Base-by-base conservation (phyloP, 2,797 vertebrate species). In the Arctocebus calabarensis region DNA sequence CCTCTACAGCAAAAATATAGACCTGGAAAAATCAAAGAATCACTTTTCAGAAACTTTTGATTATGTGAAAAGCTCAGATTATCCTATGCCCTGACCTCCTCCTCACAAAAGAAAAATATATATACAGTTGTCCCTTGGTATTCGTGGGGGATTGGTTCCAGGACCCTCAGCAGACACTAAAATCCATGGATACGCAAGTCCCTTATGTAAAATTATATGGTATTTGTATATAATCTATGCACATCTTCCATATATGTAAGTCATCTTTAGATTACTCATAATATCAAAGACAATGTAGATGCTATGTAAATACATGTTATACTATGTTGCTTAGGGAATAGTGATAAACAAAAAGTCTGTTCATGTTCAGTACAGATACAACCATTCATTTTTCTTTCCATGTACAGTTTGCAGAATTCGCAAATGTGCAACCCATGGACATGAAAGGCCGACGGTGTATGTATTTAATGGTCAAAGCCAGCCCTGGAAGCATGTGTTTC, bases 401-500 rank as follows among this genome's bases (percentile, higher is more conserved):
- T 57, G 22, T 79, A 34, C 22, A 79, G 12, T 57, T 79, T 12
- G n/a, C 34, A 34, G n/a, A 79, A 79, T 79, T n/a, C n/a, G 57
- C n/a, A 37, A 37, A 79, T 37, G 13, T 52, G 23, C n/a, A 57
- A 57, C 52, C n/a, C 52, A 57, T 4, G 0, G 77, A 37, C 34
- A 37, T 37, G 52, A 13, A 57, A n/a, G n/a, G 22, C 13, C 37
- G 52, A 16, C 52, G 13, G 16, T 25, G 5, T 23, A 10, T 52
- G n/a, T 32, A 45, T 32, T 27, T 74, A 68, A 90, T 59, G 19
- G 19, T 71, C 52, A 90, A 88, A 94, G 90, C 20, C 91, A 88
- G 48, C 3, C 45, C 68, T 70, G 22, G n/a, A 87, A 94, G 84
- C 19, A 3, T 27, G 48, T 32, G 23, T 79, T 57, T 45, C 64